Conservation (phyloP, 2,797 vertebrate species). For the Ctenopoma kingsleyae region DNA sequence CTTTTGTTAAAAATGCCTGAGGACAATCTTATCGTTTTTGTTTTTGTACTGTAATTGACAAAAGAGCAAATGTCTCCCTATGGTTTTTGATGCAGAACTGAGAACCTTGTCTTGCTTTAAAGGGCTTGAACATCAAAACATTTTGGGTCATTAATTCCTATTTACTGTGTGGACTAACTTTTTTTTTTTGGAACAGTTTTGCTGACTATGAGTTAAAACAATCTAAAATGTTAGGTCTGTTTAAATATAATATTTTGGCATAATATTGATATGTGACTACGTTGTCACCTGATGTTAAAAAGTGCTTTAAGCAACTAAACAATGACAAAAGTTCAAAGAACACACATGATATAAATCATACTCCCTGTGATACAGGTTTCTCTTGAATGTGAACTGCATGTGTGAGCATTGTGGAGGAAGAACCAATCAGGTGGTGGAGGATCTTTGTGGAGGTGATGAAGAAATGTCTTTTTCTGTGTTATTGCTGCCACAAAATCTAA, state of each 20-base stretch:
- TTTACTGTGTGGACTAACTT: neutral
- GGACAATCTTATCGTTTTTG: neutral
- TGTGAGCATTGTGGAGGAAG: constrained; percentile 1
- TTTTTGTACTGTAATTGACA: neutral
- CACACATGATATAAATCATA: neutral
- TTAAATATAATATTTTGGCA: neutral
- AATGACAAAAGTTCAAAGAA: neutral
- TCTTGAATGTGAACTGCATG: constrained; percentile 33
- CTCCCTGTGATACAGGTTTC: neutral
- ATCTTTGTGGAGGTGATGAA: neutral
- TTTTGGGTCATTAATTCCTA: neutral
- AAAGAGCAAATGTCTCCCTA: neutral
- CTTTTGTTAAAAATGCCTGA: neutral
- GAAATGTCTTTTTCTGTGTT: accelerated
- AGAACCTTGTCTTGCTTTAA: neutral
- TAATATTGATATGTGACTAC: too few species aligned
- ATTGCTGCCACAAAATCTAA: accelerated
- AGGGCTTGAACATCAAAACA: neutral
- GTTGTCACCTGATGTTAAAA: neutral
- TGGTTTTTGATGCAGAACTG: neutral
- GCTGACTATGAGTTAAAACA: neutral
- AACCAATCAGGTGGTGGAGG: constrained; percentile 17
- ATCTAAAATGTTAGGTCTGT: neutral
- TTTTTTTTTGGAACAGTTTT: neutral
- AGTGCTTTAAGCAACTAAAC: too few species aligned